phyloP scores from a whole-genome alignment of 2,888 invertebrate genomes.

The Lottia gigantea region DNA sequence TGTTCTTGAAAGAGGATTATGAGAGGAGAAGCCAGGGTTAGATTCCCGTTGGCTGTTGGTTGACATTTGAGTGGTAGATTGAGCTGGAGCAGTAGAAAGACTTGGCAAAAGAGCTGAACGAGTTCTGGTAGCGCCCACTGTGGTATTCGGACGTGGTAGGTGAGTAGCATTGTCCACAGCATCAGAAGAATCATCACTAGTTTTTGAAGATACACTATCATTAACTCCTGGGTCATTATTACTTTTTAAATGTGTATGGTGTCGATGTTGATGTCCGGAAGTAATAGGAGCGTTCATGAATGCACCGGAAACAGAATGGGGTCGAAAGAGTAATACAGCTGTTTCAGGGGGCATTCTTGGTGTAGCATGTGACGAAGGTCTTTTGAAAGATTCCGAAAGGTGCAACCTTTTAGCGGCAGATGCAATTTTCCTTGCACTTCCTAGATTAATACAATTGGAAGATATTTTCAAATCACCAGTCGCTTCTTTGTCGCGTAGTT shows the following conservation, averaged over 20 bases:
- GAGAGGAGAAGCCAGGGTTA: slow-evolving; percentile 28
- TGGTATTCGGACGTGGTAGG: not conserved
- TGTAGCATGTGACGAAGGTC: slow-evolving; percentile 11
- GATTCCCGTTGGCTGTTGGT: slow-evolving; percentile 40
- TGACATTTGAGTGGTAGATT: slow-evolving; percentile 47
- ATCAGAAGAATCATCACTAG: not conserved
- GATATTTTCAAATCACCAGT: slow-evolving; percentile 46
- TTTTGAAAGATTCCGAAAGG: slow-evolving; percentile 21
- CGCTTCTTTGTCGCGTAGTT: slow-evolving; percentile 48
- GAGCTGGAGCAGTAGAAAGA: slow-evolving; percentile 29
- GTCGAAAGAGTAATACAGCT: slow-evolving; percentile 13
- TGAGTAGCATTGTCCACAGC: not conserved
- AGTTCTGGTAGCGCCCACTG: not conserved
- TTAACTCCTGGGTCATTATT: slow-evolving; percentile 21
- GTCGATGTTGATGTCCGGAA: slow-evolving; percentile 41
- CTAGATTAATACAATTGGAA: slow-evolving; percentile 40
- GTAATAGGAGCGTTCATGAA: not conserved
- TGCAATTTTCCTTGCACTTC: slow-evolving; percentile 51
- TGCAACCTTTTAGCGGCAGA: slow-evolving; percentile 53
- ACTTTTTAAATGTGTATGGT: slow-evolving; percentile 31
- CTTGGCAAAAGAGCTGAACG: slow-evolving; percentile 3
- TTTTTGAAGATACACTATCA: not conserved
- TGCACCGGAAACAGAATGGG: slow-evolving; percentile 50
- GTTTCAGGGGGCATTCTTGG: slow-evolving; percentile 21
- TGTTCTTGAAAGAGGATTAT: not conserved